Evolutionary conservation across 2,888 invertebrate species (phyloP).

Genomic region (Lycaena phlaeas): DNA sequence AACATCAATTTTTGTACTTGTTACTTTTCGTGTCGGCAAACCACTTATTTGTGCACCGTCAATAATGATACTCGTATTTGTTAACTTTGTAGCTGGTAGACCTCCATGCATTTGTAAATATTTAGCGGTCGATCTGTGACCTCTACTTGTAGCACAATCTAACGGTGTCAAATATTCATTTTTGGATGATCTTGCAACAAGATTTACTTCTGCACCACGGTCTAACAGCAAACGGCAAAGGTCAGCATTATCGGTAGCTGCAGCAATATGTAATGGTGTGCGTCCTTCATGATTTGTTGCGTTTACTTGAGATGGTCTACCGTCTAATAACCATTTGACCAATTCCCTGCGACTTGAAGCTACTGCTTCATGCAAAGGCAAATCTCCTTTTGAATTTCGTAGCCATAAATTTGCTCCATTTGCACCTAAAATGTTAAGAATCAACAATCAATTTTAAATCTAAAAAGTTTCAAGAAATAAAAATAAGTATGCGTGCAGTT

Average conservation of each 20-base stretch:
- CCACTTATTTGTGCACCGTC: conserved; percentile 57
- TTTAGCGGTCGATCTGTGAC: conserved; percentile 92
- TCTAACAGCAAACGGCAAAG: conserved; percentile 91
- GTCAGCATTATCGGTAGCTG: conserved; percentile 93
- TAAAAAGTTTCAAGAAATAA: no score
- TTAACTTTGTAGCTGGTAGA: conserved; percentile 81
- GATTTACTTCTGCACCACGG: conserved; percentile 88
- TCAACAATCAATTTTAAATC: conserved; percentile 14
- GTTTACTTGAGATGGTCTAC: conserved; percentile 87
- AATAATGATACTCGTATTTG: conserved; percentile 58
- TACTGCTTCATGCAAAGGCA: conserved; percentile 96
- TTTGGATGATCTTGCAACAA: conserved; percentile 85
- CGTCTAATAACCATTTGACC: conserved; percentile 89
- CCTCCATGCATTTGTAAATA: conserved; percentile 93
- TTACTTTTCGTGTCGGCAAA: conserved; percentile 59
- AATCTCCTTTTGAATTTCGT: conserved; percentile 93
- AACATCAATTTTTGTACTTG: conserved; percentile 67
- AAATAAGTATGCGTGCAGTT: no score
- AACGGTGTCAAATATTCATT: conserved; percentile 91
- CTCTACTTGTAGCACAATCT: conserved; percentile 90
- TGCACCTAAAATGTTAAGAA: conserved; percentile 37
- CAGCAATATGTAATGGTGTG: conserved; percentile 94
- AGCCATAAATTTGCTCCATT: conserved; percentile 91
- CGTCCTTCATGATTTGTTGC: conserved; percentile 94
- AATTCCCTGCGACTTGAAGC: conserved; percentile 91